A percentile compares a stretch with the other conserved stretches of the same genome.
phyloP scores from a whole-genome alignment of 1,140 invertebrate species.

The Hestina assimilis region DNA sequence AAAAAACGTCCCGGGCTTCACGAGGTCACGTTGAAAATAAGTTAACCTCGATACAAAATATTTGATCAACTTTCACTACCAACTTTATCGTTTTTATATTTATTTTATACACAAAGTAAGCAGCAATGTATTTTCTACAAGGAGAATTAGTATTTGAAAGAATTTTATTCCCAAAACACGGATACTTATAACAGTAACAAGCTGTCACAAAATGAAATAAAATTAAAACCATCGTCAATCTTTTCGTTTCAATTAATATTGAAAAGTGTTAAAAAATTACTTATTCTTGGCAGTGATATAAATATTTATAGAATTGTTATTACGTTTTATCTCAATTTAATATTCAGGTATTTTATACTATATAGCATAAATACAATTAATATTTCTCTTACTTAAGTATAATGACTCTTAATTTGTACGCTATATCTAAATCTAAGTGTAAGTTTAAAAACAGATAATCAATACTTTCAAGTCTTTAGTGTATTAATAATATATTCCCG shows the following conservation, averaged over 20 bases:
- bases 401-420: too few relatives aligned
- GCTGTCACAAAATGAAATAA: not conserved
- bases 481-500: too few relatives aligned
- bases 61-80: not conserved
- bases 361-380: too few relatives aligned
- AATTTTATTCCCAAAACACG: not conserved
- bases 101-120: not conserved
- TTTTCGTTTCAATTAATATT: not conserved
- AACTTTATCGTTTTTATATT: not conserved
- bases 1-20: constrained; percentile 12
- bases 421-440: too few relatives aligned
- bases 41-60: not conserved
- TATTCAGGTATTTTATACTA: too few relatives aligned
- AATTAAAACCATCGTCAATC: not conserved
- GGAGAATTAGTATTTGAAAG: not conserved
- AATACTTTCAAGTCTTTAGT: too few relatives aligned
- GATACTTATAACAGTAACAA: not conserved
- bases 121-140: not conserved
- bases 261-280: not conserved
- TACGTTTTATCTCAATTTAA: too few relatives aligned
- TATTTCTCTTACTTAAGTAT: too few relatives aligned
- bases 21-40: constrained; percentile 10
- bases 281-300: not conserved
- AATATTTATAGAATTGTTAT: too few relatives aligned
- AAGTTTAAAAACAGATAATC: too few relatives aligned